phyloP scores from a whole-genome alignment of 2,888 invertebrate species.

The Nezara viridula region DNA sequence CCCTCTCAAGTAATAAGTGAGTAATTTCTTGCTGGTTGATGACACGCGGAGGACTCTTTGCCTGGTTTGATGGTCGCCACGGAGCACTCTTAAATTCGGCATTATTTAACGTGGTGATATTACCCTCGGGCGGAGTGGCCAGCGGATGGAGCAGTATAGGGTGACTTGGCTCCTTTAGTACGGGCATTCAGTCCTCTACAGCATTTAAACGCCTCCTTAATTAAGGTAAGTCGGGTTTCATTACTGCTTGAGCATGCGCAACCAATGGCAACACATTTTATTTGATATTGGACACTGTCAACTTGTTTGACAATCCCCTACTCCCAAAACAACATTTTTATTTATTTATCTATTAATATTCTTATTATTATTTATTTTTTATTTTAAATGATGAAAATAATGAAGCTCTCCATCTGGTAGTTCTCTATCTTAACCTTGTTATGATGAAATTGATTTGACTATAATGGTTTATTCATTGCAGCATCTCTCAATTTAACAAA shows the following conservation, averaged over 20 bases:
- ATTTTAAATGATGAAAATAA: too few species aligned
- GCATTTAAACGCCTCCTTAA: conserved; percentile 36
- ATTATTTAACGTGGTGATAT: not conserved
- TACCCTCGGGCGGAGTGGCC: not conserved
- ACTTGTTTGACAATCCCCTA: not conserved
- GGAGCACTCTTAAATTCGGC: conserved; percentile 39
- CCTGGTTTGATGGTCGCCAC: not conserved
- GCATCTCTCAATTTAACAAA: too few species aligned
- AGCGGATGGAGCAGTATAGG: not conserved
- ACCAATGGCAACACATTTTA: not conserved
- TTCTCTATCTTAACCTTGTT: too few species aligned
- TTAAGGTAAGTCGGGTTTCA: conserved; percentile 15
- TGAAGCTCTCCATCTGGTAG: too few species aligned
- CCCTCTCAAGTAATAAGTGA: not conserved
- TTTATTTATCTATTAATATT: not conserved
- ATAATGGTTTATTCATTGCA: too few species aligned
- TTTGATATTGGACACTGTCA: not conserved
- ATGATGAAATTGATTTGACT: too few species aligned
- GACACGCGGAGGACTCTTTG: not conserved
- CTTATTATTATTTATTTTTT: too few species aligned
- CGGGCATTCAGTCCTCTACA: not conserved
- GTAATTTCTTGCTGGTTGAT: conserved; percentile 31
- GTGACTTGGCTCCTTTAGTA: conserved; percentile 1
- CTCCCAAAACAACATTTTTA: not conserved
- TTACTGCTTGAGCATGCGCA: not conserved